phyloP scores from a whole-genome alignment of 1,140 invertebrate genomes.

The Venustaconcha ellipsiformis region DNA sequence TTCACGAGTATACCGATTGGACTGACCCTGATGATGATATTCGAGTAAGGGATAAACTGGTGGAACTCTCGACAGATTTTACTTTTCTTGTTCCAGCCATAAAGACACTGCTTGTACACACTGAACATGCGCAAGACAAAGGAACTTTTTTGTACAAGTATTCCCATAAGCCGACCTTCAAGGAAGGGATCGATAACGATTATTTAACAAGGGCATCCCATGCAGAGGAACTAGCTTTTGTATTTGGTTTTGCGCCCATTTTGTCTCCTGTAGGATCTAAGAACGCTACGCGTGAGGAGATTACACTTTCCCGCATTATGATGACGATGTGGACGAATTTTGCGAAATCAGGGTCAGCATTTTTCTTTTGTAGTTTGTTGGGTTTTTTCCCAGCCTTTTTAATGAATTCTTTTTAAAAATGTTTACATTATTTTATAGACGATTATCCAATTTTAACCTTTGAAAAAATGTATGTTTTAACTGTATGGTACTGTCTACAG shows the following conservation, averaged over 20 bases:
- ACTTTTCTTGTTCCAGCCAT: conserved; percentile 5
- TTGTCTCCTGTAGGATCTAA: conserved; percentile 9
- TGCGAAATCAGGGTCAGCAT: conserved; percentile 43
- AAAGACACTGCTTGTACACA: conserved; percentile 7
- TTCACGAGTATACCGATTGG: conserved; percentile 17
- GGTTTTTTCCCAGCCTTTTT: no score
- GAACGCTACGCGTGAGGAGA: conserved; percentile 1
- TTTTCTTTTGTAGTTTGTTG: neutral
- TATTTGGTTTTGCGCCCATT: conserved; percentile 32
- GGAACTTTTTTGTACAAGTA: conserved; percentile 26
- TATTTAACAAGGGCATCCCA: conserved; percentile 41
- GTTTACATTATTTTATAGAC: no score
- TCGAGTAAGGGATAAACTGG: conserved; percentile 1
- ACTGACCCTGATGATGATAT: conserved; percentile 3
- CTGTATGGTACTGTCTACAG: no score
- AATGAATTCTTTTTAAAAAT: no score
- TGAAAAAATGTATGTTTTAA: no score
- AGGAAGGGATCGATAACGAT: conserved; percentile 6
- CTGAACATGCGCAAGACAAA: neutral
- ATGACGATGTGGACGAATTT: conserved; percentile 48
- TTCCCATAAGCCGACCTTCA: conserved; percentile 17
- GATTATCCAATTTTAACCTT: no score
- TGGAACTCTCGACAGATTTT: conserved; percentile 9
- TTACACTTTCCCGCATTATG: conserved; percentile 24
- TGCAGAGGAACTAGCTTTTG: conserved; percentile 41